Percentiles rank a stretch among this genome's conserved stretches.
Evolutionary conservation across 2,888 invertebrate species (phyloP).

Genomic region (Thereva unica): DNA sequence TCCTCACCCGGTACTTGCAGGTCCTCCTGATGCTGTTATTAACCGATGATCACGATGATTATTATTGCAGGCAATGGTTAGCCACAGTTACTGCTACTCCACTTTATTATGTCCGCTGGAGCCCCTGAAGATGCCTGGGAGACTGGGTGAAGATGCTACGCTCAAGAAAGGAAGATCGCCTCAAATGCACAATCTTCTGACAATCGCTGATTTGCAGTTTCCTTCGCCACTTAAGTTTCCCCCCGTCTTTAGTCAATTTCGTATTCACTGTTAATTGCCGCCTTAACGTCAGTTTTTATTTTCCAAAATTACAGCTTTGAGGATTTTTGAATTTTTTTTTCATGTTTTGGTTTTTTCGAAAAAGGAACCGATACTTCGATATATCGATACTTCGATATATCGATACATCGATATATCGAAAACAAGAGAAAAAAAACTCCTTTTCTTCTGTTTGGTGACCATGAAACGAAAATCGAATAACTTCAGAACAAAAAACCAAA

Average conservation of each 20-base stretch:
- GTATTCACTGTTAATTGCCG: slow-evolving; percentile 20
- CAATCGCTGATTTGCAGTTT: slow-evolving; percentile 14
- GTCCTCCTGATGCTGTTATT: slow-evolving; percentile 16
- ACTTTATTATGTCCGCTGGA: neutral
- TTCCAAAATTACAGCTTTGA: slow-evolving; percentile 22
- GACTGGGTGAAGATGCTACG: neutral
- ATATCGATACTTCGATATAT: too few relatives aligned
- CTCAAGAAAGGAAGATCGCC: neutral
- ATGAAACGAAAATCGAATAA: too few relatives aligned
- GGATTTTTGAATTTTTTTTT: neutral
- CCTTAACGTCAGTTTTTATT: slow-evolving; percentile 26
- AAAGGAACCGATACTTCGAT: too few relatives aligned
- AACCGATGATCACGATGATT: slow-evolving; percentile 17
- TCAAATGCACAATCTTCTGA: neutral
- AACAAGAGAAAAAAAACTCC: too few relatives aligned
- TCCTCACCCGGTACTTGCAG: too few relatives aligned
- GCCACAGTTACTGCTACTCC: slow-evolving; percentile 1
- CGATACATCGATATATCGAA: too few relatives aligned
- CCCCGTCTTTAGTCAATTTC: slow-evolving; percentile 1
- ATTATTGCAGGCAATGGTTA: slow-evolving; percentile 19
- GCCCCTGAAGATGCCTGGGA: too few relatives aligned
- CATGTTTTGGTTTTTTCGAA: too few relatives aligned
- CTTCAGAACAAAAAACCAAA: too few relatives aligned
- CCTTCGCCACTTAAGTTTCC: slow-evolving; percentile 21
- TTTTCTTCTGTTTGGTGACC: too few relatives aligned